phyloP scores from a whole-genome alignment of 2,888 invertebrate species.

The Caenorhabditis sp. region DNA sequence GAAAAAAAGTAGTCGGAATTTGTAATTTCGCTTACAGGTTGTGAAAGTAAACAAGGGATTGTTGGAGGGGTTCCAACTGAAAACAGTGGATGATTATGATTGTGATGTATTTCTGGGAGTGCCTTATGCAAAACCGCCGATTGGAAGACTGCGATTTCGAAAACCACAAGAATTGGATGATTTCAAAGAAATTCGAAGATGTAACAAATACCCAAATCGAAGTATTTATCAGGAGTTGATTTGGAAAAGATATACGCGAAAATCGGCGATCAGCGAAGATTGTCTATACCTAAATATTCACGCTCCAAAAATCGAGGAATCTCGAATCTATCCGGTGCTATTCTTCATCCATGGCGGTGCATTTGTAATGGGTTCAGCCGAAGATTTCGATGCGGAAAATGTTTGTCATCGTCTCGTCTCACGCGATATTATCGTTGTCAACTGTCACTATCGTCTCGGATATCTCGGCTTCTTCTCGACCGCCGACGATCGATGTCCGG shows the following conservation, averaged over 20 bases:
- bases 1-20: neutral
- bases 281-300: conserved; percentile 64
- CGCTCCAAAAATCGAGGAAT: conserved; percentile 42
- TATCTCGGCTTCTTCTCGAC: conserved; percentile 65
- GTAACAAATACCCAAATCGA: conserved; percentile 51
- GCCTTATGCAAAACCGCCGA: conserved; percentile 51
- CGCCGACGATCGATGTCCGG: conserved; percentile 57
- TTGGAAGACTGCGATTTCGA: conserved; percentile 53
- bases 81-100: conserved; percentile 15
- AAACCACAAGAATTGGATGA: conserved; percentile 52
- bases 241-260: conserved; percentile 56
- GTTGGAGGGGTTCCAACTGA: conserved; percentile 25
- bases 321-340: conserved; percentile 60
- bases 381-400: conserved; percentile 48
- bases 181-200: conserved; percentile 46
- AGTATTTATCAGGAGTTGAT: conserved; percentile 59
- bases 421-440: conserved; percentile 64
- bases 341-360: conserved; percentile 69
- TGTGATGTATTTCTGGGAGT: conserved; percentile 51
- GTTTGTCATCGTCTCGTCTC: conserved; percentile 56
- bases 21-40: no score
- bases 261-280: conserved; percentile 50
- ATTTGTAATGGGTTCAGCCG: conserved; percentile 56
- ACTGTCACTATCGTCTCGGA: conserved; percentile 65
- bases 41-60: conserved; percentile 26